phyloP scores from a whole-genome alignment of 2,797 vertebrate genomes.

The Leptodactylus fallax region DNA sequence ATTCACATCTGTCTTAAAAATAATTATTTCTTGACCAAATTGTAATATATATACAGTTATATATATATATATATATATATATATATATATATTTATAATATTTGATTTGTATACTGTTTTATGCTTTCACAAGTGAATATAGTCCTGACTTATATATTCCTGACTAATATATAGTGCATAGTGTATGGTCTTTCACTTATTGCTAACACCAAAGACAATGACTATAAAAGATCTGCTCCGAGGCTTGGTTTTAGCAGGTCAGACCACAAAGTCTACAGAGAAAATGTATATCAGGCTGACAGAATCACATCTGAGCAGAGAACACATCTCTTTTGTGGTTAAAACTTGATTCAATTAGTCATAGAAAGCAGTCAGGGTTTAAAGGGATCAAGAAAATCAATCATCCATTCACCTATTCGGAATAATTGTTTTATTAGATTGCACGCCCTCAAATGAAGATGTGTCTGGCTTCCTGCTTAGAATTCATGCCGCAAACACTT shows the following conservation, averaged over 20 bases:
- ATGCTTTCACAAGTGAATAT: no score
- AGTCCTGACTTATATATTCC: no score
- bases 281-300: constrained; percentile 50
- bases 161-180: no score
- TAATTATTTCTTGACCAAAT: no score
- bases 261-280: constrained; percentile 14
- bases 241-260: not conserved
- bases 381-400: constrained; percentile 63
- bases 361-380: constrained; percentile 58
- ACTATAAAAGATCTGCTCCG: not conserved
- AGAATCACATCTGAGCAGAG: constrained; percentile 40
- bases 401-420: constrained; percentile 54
- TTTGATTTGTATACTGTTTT: no score
- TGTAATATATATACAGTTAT: no score
- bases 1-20: no score
- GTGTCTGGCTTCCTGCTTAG: constrained; percentile 48
- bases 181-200: not conserved
- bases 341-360: constrained; percentile 63
- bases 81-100: no score
- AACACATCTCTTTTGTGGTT: constrained; percentile 55
- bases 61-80: no score
- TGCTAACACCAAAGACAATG: constrained; percentile 2
- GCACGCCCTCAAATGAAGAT: constrained; percentile 58
- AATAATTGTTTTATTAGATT: constrained; percentile 63
- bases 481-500: constrained; percentile 52